A percentile compares a stretch with the other conserved stretches of the same genome.
phyloP scores from a whole-genome alignment of 2,888 invertebrate genomes.

The Muscina levida region DNA sequence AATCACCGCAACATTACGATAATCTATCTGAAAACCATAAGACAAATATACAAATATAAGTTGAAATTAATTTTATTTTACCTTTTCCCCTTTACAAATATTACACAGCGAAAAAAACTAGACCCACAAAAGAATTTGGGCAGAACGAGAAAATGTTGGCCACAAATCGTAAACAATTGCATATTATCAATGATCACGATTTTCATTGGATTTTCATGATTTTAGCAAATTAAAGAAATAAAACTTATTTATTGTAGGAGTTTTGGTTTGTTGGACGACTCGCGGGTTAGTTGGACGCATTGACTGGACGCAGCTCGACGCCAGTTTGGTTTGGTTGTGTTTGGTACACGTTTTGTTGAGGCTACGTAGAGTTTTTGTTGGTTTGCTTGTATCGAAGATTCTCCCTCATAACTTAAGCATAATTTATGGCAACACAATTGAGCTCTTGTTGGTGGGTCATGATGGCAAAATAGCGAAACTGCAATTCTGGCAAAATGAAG shows the following conservation, averaged over 20 bases:
- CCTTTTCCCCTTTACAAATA: constrained; percentile 9
- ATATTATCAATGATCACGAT: constrained; percentile 65
- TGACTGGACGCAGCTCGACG: not conserved
- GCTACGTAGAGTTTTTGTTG: constrained; percentile 27
- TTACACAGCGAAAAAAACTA: not conserved
- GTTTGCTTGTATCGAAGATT: constrained; percentile 37
- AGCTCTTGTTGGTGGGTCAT: constrained; percentile 56
- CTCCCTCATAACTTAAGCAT: constrained; percentile 57
- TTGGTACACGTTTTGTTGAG: constrained; percentile 24
- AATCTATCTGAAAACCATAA: too few relatives aligned
- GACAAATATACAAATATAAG: too few relatives aligned
- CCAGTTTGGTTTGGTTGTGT: constrained; percentile 22
- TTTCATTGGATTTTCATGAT: constrained; percentile 65
- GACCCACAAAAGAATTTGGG: constrained; percentile 13
- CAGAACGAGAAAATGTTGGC: constrained; percentile 37
- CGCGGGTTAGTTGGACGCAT: not conserved
- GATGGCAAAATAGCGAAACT: constrained; percentile 46
- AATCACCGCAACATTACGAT: too few relatives aligned
- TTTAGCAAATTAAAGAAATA: constrained; percentile 65
- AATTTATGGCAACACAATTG: constrained; percentile 59
- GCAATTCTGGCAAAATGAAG: not conserved
- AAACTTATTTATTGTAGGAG: constrained; percentile 61
- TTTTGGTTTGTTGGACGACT: constrained; percentile 24
- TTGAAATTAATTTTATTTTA: constrained; percentile 16
- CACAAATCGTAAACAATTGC: constrained; percentile 62